These are phyloP conservation scores for Sarcophaga rosellei DNA, from an alignment of 2,888 invertebrate genomes.

Conservation along the genomic window DNA sequence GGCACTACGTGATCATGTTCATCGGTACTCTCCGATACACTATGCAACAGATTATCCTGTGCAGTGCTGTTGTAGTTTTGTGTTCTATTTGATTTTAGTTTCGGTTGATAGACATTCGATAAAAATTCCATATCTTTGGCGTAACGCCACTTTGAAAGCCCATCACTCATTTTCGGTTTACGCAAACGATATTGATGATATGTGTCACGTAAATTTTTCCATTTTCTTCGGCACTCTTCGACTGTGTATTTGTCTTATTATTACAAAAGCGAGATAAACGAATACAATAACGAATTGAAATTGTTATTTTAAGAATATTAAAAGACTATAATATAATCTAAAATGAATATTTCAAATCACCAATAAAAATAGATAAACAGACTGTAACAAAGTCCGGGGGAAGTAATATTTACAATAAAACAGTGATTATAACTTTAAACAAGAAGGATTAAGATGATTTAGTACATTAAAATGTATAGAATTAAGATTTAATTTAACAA, in stretches of 20 bases:
- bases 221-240: conserved; percentile 78
- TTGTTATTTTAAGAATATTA: no score
- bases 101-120: conserved; percentile 78
- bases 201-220: conserved; percentile 79
- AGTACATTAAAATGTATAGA: no score
- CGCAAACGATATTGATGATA: conserved; percentile 79
- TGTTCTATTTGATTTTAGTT: conserved; percentile 77
- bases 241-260: conserved; percentile 75
- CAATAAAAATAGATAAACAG: no score
- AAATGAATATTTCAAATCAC: no score
- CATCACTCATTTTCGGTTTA: conserved; percentile 76
- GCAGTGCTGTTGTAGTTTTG: conserved; percentile 61
- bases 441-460: no score
- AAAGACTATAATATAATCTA: no score
- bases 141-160: conserved; percentile 79
- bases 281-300: neutral
- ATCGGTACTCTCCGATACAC: conserved; percentile 72
- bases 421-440: no score
- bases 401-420: no score
- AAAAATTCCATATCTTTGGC: conserved; percentile 77
- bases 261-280: neutral
- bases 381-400: no score
- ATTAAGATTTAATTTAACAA: no score
- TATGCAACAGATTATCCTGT: conserved; percentile 59
- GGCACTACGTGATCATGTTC: conserved; percentile 71